Percentiles rank a stretch among this genome's conserved stretches.
Evolutionary conservation across 2,797 vertebrate species (phyloP).

Genomic region (Poecilia gillii): DNA sequence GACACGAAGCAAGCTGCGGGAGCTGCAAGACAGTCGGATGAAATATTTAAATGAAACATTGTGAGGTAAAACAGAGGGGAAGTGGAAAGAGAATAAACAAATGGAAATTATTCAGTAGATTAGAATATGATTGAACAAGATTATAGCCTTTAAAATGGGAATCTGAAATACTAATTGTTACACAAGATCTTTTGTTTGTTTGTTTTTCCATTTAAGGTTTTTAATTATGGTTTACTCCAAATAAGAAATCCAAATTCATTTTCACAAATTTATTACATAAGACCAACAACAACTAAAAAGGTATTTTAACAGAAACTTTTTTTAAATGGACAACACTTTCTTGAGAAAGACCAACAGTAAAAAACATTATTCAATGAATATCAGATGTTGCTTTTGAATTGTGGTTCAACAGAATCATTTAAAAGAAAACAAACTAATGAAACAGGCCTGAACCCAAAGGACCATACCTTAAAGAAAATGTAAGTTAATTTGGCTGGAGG

Average conservation of each 20-base stretch:
- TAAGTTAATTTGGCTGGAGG: neutral
- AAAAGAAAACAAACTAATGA: no score
- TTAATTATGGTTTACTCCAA: neutral
- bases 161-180: neutral
- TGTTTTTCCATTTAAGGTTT: neutral
- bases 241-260: neutral
- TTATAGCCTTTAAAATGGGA: neutral
- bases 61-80: constrained; percentile 52
- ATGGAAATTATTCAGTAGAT: neutral
- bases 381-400: no score
- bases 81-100: constrained; percentile 3
- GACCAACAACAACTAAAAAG: neutral
- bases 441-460: no score
- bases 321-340: no score
- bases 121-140: neutral
- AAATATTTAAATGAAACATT: constrained; percentile 90
- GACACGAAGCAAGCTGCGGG: constrained; percentile 87
- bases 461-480: no score
- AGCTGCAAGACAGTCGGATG: constrained; percentile 89
- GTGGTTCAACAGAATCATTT: no score
- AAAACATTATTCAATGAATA: no score
- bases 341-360: no score
- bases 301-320: no score
- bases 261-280: neutral
- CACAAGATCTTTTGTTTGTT: neutral